These are phyloP conservation scores for Incurvaria masculella DNA, from an alignment of 2,888 invertebrate species.

Conservation along the genomic window DNA sequence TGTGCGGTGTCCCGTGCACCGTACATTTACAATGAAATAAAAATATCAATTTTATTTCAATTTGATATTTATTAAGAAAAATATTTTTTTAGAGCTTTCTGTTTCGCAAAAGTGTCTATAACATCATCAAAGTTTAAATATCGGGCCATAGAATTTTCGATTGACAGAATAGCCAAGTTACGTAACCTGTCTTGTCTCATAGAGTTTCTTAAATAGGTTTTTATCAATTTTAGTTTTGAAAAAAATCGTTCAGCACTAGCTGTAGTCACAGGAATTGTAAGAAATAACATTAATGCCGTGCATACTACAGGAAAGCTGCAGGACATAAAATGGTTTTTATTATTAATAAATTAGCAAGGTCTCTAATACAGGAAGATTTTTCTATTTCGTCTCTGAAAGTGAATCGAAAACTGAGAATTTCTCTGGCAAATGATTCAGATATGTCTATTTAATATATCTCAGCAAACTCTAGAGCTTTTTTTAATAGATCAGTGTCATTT, in stretches of 20 bases:
- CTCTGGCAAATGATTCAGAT: slow-evolving; percentile 11
- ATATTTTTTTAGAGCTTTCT: too few relatives aligned
- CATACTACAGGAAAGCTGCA: slow-evolving; percentile 5
- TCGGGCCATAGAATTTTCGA: slow-evolving; percentile 11
- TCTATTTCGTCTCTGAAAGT: slow-evolving; percentile 6
- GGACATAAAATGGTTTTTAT: slow-evolving; percentile 5
- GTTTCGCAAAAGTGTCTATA: too few relatives aligned
- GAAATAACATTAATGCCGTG: slow-evolving; percentile 8
- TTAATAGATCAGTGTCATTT: slow-evolving; percentile 14
- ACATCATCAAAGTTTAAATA: too few relatives aligned
- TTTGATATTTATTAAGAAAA: too few relatives aligned
- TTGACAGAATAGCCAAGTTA: slow-evolving; percentile 10
- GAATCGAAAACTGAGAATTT: too few relatives aligned
- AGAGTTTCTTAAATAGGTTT: slow-evolving; percentile 11
- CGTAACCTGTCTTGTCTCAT: slow-evolving; percentile 9
- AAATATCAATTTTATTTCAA: too few relatives aligned
- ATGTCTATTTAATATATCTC: slow-evolving; percentile 12
- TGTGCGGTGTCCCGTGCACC: too few relatives aligned
- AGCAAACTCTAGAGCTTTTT: slow-evolving; percentile 10
- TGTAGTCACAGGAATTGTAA: slow-evolving; percentile 4
- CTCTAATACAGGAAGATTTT: slow-evolving; percentile 6
- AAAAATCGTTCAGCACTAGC: slow-evolving; percentile 7
- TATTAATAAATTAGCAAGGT: slow-evolving; percentile 7
- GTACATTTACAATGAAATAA: too few relatives aligned
- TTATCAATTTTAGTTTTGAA: slow-evolving; percentile 9